These are phyloP conservation scores for Netelia inedita DNA, from an alignment of 2,888 invertebrate genomes.

Conservation along the genomic window DNA sequence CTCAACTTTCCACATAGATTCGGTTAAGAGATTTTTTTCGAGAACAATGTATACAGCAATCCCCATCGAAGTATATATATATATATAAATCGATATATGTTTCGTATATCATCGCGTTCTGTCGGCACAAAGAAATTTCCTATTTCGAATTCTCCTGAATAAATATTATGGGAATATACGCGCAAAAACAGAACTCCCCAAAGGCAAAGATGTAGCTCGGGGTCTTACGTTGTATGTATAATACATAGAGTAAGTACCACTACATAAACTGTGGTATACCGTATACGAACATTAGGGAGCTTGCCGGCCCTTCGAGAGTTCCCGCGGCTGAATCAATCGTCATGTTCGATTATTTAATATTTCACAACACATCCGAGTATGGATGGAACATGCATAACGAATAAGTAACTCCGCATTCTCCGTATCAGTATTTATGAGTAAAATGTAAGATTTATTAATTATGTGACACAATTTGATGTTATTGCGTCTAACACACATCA, in stretches of 20 bases:
- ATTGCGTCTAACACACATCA: not conserved
- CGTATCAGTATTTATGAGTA: constrained; percentile 45
- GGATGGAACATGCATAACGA: constrained; percentile 32
- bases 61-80: constrained; percentile 9
- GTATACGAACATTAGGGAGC: constrained; percentile 49
- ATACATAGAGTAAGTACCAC: not conserved
- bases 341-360: constrained; percentile 59
- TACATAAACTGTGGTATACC: not conserved
- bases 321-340: constrained; percentile 60
- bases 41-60: constrained; percentile 24
- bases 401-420: constrained; percentile 55
- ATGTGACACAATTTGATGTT: not conserved
- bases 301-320: constrained; percentile 42
- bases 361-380: constrained; percentile 47
- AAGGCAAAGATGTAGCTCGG: constrained; percentile 10
- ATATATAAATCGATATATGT: not conserved
- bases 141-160: constrained; percentile 33
- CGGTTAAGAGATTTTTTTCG: constrained; percentile 43
- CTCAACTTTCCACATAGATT: constrained; percentile 30
- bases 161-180: constrained; percentile 53
- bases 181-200: constrained; percentile 42
- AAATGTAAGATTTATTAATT: not conserved
- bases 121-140: constrained; percentile 1
- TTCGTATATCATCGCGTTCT: constrained; percentile 35
- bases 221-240: constrained; percentile 10